phyloP scores from a whole-genome alignment of 2,797 vertebrate species.

The Enteromius anoplus region DNA sequence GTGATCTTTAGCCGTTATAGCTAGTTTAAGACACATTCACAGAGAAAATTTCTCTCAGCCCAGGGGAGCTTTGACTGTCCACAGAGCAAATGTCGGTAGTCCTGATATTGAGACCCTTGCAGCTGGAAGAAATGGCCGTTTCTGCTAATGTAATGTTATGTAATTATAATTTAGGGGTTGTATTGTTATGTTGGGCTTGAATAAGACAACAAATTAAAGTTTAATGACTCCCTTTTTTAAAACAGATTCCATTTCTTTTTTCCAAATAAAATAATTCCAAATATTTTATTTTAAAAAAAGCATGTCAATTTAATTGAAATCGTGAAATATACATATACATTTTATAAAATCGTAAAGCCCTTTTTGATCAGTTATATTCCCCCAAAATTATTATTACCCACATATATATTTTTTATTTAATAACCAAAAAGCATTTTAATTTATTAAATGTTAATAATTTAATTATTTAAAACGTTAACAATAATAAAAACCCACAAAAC shows the following conservation, averaged over 20 bases:
- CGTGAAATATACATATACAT: background rate
- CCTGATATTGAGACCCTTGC: background rate
- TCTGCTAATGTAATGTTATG: background rate
- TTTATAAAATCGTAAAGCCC: background rate
- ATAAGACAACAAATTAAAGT: background rate
- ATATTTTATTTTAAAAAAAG: background rate
- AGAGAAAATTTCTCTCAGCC: constrained; percentile 13
- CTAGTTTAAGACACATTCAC: constrained; percentile 33
- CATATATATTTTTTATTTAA: background rate
- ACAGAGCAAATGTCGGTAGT: background rate
- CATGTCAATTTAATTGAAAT: background rate
- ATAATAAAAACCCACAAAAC: background rate
- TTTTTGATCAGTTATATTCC: background rate
- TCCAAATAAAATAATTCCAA: too few species aligned
- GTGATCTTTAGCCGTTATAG: constrained; percentile 35
- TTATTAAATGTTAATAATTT: background rate
- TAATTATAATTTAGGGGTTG: background rate
- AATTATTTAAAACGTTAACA: background rate
- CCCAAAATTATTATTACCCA: too few species aligned
- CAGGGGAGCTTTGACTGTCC: background rate
- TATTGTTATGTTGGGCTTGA: background rate
- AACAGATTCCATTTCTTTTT: background rate
- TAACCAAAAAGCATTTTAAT: background rate
- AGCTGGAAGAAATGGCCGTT: background rate
- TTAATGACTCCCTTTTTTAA: too few species aligned